Base-by-base conservation (phyloP, 1,140 invertebrate species). In the Physella acuta region DNA sequence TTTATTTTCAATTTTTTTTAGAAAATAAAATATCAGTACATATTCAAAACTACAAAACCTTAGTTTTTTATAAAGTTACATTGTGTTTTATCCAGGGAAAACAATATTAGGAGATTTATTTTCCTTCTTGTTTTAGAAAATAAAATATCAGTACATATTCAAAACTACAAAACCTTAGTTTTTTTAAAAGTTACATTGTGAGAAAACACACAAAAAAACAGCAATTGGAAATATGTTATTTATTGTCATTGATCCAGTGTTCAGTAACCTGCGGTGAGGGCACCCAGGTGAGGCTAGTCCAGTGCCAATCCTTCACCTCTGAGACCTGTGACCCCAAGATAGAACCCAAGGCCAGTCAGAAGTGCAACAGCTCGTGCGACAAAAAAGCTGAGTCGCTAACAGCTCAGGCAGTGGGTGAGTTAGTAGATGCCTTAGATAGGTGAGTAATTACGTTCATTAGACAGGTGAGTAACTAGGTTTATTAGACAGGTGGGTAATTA, bases 181-280 rank as follows among this genome's bases (percentile, higher is more conserved):
- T 55, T 11, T 28, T 5, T 55, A 11, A 55, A 11, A 28, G 16
- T 16, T 26, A 28, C 24, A 26, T 55, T 8, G 26, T 55, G 11
- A 44, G 34, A 26, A n/a, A 64, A 4, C 20, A 33, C 26, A 20
- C 52, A 34, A 24, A 28, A 14, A 31, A 26, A 3, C 33, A 56
- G 31, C 11, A 31, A 49, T 39, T 17, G n/a, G 8, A 49, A 44
- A 36, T 28, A 56, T 44, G 60, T 55, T 31, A 33, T 31, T 59
- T 39, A 52, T 39, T 30, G 16, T 26, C 61, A 60, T 30, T 5
- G 33, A 37, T 11, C 64, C 75, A 93, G 91, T 93, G 92, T 78
- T 88, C 88, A 58, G 89, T 89, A 71, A 74, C 83, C 14, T 94
- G 93, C 80, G 91, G 91, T 0, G 87, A 87, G 73, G 89, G 90